These are phyloP conservation scores for Schizotus pectinicornis DNA, from an alignment of 2,888 invertebrate genomes.

Conservation along the genomic window DNA sequence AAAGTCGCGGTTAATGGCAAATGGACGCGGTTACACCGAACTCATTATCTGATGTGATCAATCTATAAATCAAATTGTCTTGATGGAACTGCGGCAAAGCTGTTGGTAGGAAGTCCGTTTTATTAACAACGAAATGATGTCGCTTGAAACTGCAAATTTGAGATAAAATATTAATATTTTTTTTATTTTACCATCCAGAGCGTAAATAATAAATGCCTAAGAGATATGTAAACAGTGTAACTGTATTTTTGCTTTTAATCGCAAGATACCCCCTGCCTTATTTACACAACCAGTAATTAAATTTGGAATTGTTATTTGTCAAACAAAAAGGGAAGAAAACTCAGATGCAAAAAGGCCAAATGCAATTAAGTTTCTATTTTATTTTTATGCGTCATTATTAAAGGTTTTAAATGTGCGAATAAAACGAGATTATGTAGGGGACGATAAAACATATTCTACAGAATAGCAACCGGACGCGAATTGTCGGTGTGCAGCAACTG, in stretches of 20 bases:
- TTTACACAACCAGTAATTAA: slow-evolving; percentile 18
- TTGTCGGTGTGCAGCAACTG: slow-evolving; percentile 47
- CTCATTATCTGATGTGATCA: slow-evolving; percentile 6
- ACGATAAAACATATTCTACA: slow-evolving; percentile 43
- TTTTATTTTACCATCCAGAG: too few species aligned
- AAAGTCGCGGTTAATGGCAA: slow-evolving; percentile 13
- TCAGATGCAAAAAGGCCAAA: slow-evolving; percentile 10
- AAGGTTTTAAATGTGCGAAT: slow-evolving; percentile 26
- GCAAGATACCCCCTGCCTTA: background rate
- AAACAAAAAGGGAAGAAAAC: slow-evolving; percentile 17
- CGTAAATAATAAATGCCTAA: background rate
- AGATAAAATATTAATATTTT: too few species aligned
- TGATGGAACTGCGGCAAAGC: slow-evolving; percentile 2
- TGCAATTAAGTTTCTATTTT: slow-evolving; percentile 18
- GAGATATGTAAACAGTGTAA: slow-evolving; percentile 9
- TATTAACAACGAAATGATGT: slow-evolving; percentile 16
- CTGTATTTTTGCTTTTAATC: too few species aligned
- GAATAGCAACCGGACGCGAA: slow-evolving; percentile 37
- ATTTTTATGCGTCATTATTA: slow-evolving; percentile 27
- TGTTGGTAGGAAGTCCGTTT: background rate
- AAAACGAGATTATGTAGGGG: slow-evolving; percentile 26
- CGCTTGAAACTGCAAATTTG: too few species aligned
- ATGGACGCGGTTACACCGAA: background rate
- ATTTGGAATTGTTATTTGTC: slow-evolving; percentile 26
- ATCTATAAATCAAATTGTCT: slow-evolving; percentile 16